phyloP scores from a whole-genome alignment of 2,113 vertebrate genomes.

The Cettia cetti region DNA sequence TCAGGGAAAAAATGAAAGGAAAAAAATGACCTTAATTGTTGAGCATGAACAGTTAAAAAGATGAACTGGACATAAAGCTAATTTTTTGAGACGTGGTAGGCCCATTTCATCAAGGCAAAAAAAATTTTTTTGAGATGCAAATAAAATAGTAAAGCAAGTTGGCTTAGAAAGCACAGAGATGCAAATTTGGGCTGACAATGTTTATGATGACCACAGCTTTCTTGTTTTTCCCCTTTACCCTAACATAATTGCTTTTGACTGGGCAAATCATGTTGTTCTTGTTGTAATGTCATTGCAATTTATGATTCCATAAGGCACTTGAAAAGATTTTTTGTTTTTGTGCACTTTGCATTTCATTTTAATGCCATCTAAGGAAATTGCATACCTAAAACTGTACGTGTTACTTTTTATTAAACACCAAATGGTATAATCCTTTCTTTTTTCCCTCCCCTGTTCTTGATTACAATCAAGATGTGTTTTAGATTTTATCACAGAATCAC shows the following conservation, averaged over 20 bases:
- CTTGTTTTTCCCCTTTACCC: neutral
- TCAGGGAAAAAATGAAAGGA: neutral
- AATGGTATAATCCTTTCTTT: neutral
- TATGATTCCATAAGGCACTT: constrained; percentile 59
- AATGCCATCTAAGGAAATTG: constrained; percentile 57
- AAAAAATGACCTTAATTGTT: neutral
- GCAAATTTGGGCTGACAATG: constrained; percentile 50
- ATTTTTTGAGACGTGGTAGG: neutral
- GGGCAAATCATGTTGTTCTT: constrained; percentile 59
- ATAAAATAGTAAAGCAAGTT: constrained; percentile 29
- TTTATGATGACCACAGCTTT: constrained; percentile 59
- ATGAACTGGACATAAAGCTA: neutral
- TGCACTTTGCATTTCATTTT: constrained; percentile 66
- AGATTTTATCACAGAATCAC: constrained; percentile 34
- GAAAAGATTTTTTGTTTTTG: constrained; percentile 57
- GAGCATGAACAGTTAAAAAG: neutral
- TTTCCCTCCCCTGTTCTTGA: neutral
- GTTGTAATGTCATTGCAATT: constrained; percentile 61
- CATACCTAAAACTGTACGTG: constrained; percentile 18
- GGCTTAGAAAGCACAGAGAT: constrained; percentile 19
- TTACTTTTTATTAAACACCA: constrained; percentile 54
- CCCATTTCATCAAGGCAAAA: neutral
- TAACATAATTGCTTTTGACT: constrained; percentile 66
- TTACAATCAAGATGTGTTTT: constrained; percentile 60
- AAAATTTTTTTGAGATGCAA: neutral